Base-by-base conservation (phyloP, 92 coral and sea anemone species). In the Palythoa grandiflora region DNA sequence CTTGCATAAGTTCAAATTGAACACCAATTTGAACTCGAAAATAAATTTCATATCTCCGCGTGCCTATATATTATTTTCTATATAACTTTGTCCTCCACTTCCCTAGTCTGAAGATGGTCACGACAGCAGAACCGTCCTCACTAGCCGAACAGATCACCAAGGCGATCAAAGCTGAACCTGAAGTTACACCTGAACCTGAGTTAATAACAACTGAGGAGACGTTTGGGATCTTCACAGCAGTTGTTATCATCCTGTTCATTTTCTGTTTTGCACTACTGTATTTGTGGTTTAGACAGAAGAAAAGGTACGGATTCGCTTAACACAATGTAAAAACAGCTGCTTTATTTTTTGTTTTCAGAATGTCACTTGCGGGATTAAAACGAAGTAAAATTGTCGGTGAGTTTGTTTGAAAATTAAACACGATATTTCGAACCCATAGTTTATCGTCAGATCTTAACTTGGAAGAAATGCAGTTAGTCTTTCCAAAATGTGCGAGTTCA, bases 191-290 rank as follows among this genome's bases (percentile, higher is more conserved):
- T 11, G 75, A 65, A 47, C 20, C 86, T 0, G 86, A 81, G 54
- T 50, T 81, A 37, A 11, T 81, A 44, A 81, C 86, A 38, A 81
- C 86, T 20, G 39, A 65, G 38, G 75, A 81, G 75, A 66, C 86
- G 75, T 80, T 80, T 66, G 85, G 85, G 13, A 51, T 80, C 59
- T 80, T 65, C 15, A 71, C 75, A 12, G 85, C 59, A 36, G 50
- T 80, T 11, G 75, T 80, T 51, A 51, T 71, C 40, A 40, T 80
- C 11, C 21, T 80, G 59, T 80, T 80, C 47, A 80, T 80, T 11
- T 80, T 80, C 21, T 80, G 85, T 36, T 65, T 80, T 37, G 85
- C 65, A 60, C 74, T 80, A 47, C 75, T 80, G 75, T 65, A 17
- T 28, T 28, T 80, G 19, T 80, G 75, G 75, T 66, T 80, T 44